phyloP scores from a whole-genome alignment of 1,140 invertebrate species.

The Calephelis nemesis region DNA sequence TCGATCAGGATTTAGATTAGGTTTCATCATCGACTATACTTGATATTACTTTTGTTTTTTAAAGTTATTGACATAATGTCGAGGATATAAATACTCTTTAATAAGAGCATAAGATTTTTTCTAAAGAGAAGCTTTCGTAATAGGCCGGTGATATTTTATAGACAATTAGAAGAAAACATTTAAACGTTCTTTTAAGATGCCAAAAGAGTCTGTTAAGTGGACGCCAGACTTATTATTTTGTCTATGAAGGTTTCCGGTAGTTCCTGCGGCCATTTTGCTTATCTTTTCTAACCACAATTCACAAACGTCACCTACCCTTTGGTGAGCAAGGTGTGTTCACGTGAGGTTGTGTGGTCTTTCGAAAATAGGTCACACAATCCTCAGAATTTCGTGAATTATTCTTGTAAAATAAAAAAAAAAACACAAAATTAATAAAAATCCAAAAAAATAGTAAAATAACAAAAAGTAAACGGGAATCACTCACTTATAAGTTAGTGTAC shows the following conservation, averaged over 20 bases:
- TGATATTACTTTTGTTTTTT: too few species aligned
- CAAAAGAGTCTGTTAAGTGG: background rate
- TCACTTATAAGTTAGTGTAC: slow-evolving; percentile 78
- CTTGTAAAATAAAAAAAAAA: slow-evolving; percentile 87
- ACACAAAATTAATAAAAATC: slow-evolving; percentile 82
- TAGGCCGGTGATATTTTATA: too few species aligned
- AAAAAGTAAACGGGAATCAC: slow-evolving; percentile 81
- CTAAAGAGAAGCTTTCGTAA: too few species aligned
- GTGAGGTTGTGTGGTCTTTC: slow-evolving; percentile 81
- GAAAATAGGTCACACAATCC: slow-evolving; percentile 89
- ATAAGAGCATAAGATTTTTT: too few species aligned
- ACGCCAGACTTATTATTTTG: background rate
- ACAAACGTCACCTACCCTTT: slow-evolving; percentile 81
- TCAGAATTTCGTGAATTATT: slow-evolving; percentile 88
- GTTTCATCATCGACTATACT: too few species aligned
- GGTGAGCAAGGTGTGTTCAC: slow-evolving; percentile 80
- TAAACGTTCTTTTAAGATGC: too few species aligned
- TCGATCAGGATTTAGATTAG: too few species aligned
- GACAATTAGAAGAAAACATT: too few species aligned
- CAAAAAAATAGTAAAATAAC: slow-evolving; percentile 84
- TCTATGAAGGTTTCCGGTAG: slow-evolving; percentile 2
- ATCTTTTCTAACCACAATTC: slow-evolving; percentile 49
- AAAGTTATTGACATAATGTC: too few species aligned
- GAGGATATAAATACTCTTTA: too few species aligned
- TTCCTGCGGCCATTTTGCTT: slow-evolving; percentile 61